Conservation (phyloP, 2,113 vertebrate species). For the Anser brachyrhynchus region DNA sequence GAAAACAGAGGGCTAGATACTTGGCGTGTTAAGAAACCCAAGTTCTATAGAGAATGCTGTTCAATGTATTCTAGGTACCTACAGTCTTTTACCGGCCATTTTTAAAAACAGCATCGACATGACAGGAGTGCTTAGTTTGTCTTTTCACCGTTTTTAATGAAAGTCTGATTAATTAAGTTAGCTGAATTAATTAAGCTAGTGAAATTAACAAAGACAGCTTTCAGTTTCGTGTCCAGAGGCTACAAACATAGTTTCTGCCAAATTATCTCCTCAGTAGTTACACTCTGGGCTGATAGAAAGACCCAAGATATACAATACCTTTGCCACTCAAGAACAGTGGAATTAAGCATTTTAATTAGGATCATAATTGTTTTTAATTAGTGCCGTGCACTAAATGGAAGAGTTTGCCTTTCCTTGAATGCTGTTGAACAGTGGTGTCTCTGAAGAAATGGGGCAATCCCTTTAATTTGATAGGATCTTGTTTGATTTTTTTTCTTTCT, state of each 20-base stretch:
- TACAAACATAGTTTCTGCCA: conserved; percentile 21
- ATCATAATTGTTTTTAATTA: conserved; percentile 19
- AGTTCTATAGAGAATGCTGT: not conserved
- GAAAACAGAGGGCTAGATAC: not conserved
- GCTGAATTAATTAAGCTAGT: conserved; percentile 45
- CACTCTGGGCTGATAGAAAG: not conserved
- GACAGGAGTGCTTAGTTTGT: not conserved
- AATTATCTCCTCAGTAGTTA: not conserved
- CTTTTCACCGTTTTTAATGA: not conserved
- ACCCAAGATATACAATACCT: not conserved
- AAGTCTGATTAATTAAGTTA: conserved; percentile 35
- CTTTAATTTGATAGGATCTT: not conserved
- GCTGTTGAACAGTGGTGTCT: not conserved
- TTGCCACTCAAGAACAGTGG: conserved; percentile 11
- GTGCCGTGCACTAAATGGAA: not conserved
- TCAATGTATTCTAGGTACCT: not conserved
- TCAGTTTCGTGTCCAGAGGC: conserved; percentile 31
- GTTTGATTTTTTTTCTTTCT: not conserved
- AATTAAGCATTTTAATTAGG: conserved; percentile 46
- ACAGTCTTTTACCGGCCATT: not conserved
- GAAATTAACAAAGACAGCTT: conserved; percentile 1
- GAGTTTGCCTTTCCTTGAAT: not conserved
- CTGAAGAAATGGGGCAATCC: not conserved
- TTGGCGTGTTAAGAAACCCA: not conserved
- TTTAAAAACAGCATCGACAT: not conserved